Evolutionary conservation across 2,113 vertebrate species (phyloP), one percentile per base, ranked within the genome.

Genomic region (Clinocottus analis): DNA sequence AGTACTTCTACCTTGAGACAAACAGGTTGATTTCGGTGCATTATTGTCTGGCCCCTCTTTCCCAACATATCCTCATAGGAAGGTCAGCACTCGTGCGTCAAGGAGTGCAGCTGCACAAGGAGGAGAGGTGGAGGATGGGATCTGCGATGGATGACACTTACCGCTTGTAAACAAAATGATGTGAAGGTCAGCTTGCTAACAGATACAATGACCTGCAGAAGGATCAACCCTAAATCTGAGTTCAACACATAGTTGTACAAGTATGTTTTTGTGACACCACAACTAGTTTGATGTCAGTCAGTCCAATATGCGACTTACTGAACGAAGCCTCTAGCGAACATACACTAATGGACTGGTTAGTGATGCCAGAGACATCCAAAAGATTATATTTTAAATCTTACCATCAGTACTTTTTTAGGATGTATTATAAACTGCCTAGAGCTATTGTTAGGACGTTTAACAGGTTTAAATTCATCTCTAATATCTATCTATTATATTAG

Each of bases 1-100:
- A 65, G 75, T 73, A 25, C 37, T 65, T 70, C 29, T 31, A 51
- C 9, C 37, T 37, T 53, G 56, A 79, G 69, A 74, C 35, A 60
- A 83, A 81, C 70, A 65, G 19, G 31, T 4, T 82, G 71, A 87
- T 85, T 78, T 75, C 85, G 58, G 80, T 41, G 59, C 27, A 49
- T 27, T 19, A 69, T 68, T 69, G 61, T 69, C 11, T 56, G 51
- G 70, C 10, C 7, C 4, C 7, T 83, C n/a, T 61, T 60, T 59
- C 16, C 31, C 7, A 23, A 56, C 9, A 53, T 53, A 35, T 70
- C 37, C 31, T 70, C 33, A 58, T 2, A 64, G 56, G 49, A 64
- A 47, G 79, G 72, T 56, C 72, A 64, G 49, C 77, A 80, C 72
- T 76, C 71, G 23, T 70, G 77, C 59, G 33, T 41, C 45, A 65